These are phyloP conservation scores for Cantharis rufa DNA, from an alignment of 2,888 invertebrate species.

Conservation along the genomic window DNA sequence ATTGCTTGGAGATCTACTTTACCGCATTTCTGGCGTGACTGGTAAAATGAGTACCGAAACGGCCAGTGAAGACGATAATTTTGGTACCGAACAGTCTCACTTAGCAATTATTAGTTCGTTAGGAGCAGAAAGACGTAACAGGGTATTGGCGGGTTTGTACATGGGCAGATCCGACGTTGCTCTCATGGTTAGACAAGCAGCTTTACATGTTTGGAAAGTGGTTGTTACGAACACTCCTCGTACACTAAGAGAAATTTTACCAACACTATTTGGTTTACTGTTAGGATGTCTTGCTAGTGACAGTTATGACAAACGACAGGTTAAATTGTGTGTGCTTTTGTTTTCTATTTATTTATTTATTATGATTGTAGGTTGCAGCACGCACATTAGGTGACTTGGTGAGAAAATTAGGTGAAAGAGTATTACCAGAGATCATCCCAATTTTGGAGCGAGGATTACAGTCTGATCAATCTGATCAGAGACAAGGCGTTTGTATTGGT, in stretches of 20 bases:
- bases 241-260: constrained; percentile 93
- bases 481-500: constrained; percentile 98
- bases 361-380: constrained; percentile 74
- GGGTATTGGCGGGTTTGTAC: constrained; percentile 92
- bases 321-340: constrained; percentile 37
- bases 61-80: constrained; percentile 97
- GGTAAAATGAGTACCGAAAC: constrained; percentile 99
- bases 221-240: constrained; percentile 98
- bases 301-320: constrained; percentile 93
- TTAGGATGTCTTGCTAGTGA: constrained; percentile 94
- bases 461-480: constrained; percentile 89
- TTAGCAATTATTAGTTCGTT: constrained; percentile 86
- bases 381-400: constrained; percentile 96
- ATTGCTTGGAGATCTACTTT: constrained; percentile 90
- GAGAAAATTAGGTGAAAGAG: constrained; percentile 94
- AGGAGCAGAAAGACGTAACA: constrained; percentile 86
- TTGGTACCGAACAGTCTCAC: constrained; percentile 96
- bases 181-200: constrained; percentile 94
- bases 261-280: constrained; percentile 88
- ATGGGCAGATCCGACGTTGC: constrained; percentile 98
- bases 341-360: background rate
- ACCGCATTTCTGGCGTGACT: constrained; percentile 95
- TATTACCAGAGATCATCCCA: constrained; percentile 96
- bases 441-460: constrained; percentile 92
- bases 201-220: constrained; percentile 99